Percentiles rank a stretch among this genome's conserved stretches.
phyloP scores from a whole-genome alignment of 2,113 vertebrate genomes.

The Suricata suricatta region DNA sequence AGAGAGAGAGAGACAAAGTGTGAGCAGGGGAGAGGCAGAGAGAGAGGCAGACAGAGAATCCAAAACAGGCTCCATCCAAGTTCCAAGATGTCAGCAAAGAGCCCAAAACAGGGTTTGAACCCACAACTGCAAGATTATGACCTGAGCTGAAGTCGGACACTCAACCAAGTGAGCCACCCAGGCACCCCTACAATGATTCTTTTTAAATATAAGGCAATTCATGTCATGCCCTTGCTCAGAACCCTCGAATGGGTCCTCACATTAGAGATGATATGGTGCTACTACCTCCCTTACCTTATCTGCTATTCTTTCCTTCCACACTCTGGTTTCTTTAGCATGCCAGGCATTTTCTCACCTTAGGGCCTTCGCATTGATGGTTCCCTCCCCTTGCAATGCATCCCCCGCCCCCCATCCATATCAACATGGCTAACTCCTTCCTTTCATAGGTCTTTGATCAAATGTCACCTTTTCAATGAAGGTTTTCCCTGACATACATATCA shows the following conservation, averaged over 20 bases:
- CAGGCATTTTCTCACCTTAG: neutral
- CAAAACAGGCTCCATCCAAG: too few relatives aligned
- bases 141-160: too few relatives aligned
- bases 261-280: neutral
- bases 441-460: conserved; percentile 59
- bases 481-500: conserved; percentile 39
- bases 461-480: conserved; percentile 15
- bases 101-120: too few relatives aligned
- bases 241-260: neutral
- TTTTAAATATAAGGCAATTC: neutral
- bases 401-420: neutral
- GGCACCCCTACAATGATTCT: neutral
- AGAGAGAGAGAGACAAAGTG: too few relatives aligned
- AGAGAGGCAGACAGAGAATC: too few relatives aligned
- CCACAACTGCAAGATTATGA: too few relatives aligned
- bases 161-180: too few relatives aligned
- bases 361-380: neutral
- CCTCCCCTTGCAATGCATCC: neutral
- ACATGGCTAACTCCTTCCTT: neutral
- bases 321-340: neutral
- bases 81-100: too few relatives aligned
- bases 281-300: neutral
- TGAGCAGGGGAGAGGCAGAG: too few relatives aligned
- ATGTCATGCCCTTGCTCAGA: neutral
- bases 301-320: neutral